Evolutionary conservation across 1,140 invertebrate genomes (phyloP), one percentile per base, ranked within the genome.

Genomic region (Scaptomyza graminum): DNA sequence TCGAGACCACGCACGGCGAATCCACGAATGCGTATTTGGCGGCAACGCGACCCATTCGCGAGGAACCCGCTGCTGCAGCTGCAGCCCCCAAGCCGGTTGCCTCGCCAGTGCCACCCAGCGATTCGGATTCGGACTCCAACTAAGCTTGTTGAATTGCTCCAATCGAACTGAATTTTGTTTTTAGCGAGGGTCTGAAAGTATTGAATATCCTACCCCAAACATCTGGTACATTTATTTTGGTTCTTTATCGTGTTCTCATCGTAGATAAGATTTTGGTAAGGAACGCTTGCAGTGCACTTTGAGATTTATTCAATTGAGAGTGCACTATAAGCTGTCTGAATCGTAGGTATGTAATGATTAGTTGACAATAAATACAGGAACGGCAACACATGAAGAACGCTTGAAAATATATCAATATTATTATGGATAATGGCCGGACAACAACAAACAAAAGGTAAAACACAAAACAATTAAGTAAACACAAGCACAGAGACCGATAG

Each of bases 1-100:
- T 97, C 87, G 96, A 97, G 87, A 96, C 96, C 77, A 96, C 95
- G 51, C 94, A 95, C 76, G 96, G 95, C 4, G 94, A 95, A 89
- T 94, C 94, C 54, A 95, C 95, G 79, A 94, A 94, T 70, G 95
- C 96, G 46, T 97, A 97, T 91, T 92, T 96, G 49, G 92, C 95
- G 39, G 96, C 96, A 31, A 96, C 96, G 7, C 91, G 92, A 60
- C 81, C 93, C 11, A 90, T 91, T n/a, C 89, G 89, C 12, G 92
- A 92, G 74, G 92, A 92, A 80, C 92, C 93, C n/a, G 43, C 79
- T 12, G 41, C 79, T 89, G 51, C 37, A 92, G 34, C 91, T 92
- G 65, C 92, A 93, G 62, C 92, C 93, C 51, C 92, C 93, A 93
- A 73, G 34, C 64, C 70, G 11, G 78, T 90, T 11, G 91, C 92